These are phyloP conservation scores for Harmothoe impar DNA, from an alignment of 2,888 invertebrate species.

Conservation along the genomic window DNA sequence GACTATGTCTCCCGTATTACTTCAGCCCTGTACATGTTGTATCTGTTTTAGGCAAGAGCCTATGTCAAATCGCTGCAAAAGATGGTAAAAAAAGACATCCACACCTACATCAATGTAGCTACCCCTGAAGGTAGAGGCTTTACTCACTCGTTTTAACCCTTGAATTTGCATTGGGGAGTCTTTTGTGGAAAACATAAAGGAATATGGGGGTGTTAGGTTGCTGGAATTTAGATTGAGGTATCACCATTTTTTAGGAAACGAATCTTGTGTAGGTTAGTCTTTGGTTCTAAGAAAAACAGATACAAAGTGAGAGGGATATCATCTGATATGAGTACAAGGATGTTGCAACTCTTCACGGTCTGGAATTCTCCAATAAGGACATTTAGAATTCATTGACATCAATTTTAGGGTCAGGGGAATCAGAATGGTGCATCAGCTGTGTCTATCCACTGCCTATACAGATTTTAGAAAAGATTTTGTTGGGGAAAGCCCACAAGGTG, in stretches of 20 bases:
- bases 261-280: too few relatives aligned
- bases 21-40: constrained; percentile 36
- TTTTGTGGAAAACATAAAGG: neutral
- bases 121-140: constrained; percentile 68
- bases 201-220: neutral
- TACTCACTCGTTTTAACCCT: constrained; percentile 7
- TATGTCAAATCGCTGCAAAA: constrained; percentile 70
- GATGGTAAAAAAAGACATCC: constrained; percentile 70
- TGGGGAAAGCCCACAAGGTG: constrained; percentile 67
- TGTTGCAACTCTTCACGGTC: too few relatives aligned
- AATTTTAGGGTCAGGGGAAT: too few relatives aligned
- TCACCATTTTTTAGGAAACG: neutral
- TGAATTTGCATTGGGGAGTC: neutral
- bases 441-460: neutral
- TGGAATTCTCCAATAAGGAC: too few relatives aligned
- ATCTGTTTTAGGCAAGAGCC: constrained; percentile 69
- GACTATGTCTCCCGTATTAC: neutral
- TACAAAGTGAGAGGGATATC: too few relatives aligned
- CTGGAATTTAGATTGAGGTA: neutral
- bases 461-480: constrained; percentile 68
- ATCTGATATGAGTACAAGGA: too few relatives aligned
- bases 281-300: too few relatives aligned
- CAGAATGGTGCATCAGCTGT: too few relatives aligned
- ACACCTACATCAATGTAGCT: constrained; percentile 66
- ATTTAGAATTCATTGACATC: too few relatives aligned